Conservation (phyloP, 1,140 invertebrate genomes). For the Drosophila sproati region DNA sequence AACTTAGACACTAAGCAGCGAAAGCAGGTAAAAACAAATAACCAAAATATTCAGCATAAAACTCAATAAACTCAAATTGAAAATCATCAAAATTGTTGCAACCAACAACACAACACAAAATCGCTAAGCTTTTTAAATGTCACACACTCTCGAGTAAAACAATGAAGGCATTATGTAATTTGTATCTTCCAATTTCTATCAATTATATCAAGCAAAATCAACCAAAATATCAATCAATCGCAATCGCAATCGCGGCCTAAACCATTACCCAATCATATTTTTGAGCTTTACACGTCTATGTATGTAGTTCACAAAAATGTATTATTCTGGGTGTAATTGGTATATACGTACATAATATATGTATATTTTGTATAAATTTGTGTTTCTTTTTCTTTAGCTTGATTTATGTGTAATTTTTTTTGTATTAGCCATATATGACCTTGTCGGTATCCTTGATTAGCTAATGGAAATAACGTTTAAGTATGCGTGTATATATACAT, state of each 20-base stretch:
- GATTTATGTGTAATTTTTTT: constrained; percentile 9
- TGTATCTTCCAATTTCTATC: not conserved
- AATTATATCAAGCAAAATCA: not conserved
- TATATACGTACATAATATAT: constrained; percentile 34
- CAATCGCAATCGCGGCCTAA: not conserved
- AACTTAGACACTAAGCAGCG: constrained; percentile 52
- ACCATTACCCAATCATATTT: constrained; percentile 13
- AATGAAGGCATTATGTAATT: constrained; percentile 54
- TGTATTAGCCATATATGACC: constrained; percentile 2
- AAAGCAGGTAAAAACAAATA: constrained; percentile 51
- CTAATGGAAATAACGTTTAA: constrained; percentile 51
- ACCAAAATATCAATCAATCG: not conserved
- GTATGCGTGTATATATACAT: constrained; percentile 68
- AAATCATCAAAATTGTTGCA: constrained; percentile 7
- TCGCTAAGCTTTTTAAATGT: constrained; percentile 31
- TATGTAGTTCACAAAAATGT: constrained; percentile 9
- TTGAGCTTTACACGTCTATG: constrained; percentile 34
- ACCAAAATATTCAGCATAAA: constrained; percentile 22
- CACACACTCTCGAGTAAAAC: constrained; percentile 19
- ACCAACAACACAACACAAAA: constrained; percentile 27
- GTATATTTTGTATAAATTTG: constrained; percentile 42
- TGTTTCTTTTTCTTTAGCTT: constrained; percentile 1
- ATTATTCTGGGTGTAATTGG: constrained; percentile 15
- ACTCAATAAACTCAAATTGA: constrained; percentile 38
- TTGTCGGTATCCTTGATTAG: constrained; percentile 38